Evolutionary conservation across 2,113 vertebrate species (phyloP), one percentile per base, ranked within the genome.

Genomic region (Pedionomus torquatus): DNA sequence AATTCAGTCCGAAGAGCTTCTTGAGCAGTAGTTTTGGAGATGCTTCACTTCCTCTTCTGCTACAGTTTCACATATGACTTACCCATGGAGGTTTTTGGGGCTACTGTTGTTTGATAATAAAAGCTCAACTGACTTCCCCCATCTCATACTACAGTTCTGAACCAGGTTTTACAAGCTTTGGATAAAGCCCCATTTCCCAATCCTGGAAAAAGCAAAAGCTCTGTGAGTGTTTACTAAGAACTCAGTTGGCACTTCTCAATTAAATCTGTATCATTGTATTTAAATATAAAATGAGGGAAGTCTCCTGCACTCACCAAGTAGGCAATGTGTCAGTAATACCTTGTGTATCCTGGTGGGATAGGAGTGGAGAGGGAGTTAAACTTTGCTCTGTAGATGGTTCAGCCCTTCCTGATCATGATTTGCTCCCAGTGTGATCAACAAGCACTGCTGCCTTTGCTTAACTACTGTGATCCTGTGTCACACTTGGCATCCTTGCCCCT

Each of bases 331-430:
- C 10, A 28, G 20, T 30, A 31, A 7, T 15, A 61, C 6, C 4
- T 25, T 18, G 28, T 61, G 24, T n/a, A 26, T 33, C 15, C 41
- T 3, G 24, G 10, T 9, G 24, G 51, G 5, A 4, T 20, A 30
- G 3, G 10, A 24, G 4, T 11, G 20, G 31, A n/a, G 65, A 9
- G 44, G 7, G 11, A 46, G 39, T 52, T 31, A n/a, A 72, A 41
- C 23, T 2, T 2, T 0, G 1, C 31, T 60, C 8, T 3, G 43
- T 24, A 44, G 25, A 16, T 33, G 21, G 21, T 23, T 77, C 19
- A 68, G 14, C 52, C 13, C 41, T 28, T 26, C 9, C 51, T 37
- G 12, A 39, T 25, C 24, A 39, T 37, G 9, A 41, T 25, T 20
- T 65, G 9, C 13, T 41, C 10, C 41, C 41, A 41, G 41, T 41